Base-by-base conservation (phyloP, 2,888 invertebrate genomes). In the Eremobia ochroleuca region DNA sequence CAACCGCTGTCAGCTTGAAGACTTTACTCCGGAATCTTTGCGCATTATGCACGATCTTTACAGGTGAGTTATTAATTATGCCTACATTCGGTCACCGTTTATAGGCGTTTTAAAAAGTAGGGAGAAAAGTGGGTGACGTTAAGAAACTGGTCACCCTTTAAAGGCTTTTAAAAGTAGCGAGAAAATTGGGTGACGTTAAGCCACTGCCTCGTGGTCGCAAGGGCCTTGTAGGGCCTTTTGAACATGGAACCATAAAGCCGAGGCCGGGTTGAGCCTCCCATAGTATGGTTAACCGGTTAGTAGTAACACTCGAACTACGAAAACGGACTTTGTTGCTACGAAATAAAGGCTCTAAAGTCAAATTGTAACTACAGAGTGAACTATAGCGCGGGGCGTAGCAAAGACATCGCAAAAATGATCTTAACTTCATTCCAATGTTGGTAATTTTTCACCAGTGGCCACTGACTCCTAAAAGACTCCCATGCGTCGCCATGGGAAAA, bases 1-100 rank as follows among this genome's bases (percentile, higher is more conserved):
- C 79, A 99, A 99, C 92, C 98, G 98, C 89, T 98, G 98, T 31
- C 97, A 97, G 84, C 95, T 98, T 66, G 97, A 98, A 79, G 98
- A 99, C 93, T 98, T 98, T 87, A 97, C 97, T 55, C 97, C 98
- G 0, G 94, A 95, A 15, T 95, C 96, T 62, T 95, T 98, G 73
- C 97, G 96, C 88, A 95, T 93, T 66, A 97, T 98, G 96, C 98
- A 98, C 92, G 97, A 97, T 72, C 87, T 97, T 37, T 97, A 97
- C 87, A 96, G 94, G 97, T 97, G 87, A 79, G 70, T 73, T 49
- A n/a, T 28, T 28, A 40, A 15, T 52, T 8, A 28, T 43, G 4
- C 25, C 2, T 25, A 25, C 25, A 49, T 8, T 25, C 49, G 21
- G 21, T 25, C 49, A 25, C 21, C 8, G 21, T 49, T 49, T 25